These are phyloP conservation scores for Corythoichthys haematopterus DNA, from an alignment of 2,113 vertebrate genomes.

Conservation along the genomic window DNA sequence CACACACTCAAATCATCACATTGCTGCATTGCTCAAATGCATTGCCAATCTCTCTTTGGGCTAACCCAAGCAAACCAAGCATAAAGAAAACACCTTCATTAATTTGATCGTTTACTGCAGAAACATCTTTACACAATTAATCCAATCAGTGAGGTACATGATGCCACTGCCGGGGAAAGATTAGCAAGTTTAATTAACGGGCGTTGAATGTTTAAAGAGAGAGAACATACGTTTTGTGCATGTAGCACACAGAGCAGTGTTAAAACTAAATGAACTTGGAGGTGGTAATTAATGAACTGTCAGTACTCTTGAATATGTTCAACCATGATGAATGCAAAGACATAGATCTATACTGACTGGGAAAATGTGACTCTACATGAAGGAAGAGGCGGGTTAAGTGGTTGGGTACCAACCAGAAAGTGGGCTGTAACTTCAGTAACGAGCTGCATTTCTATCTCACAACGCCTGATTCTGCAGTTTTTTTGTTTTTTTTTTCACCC, in stretches of 20 bases:
- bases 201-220: slow-evolving; percentile 86
- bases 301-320: slow-evolving; percentile 90
- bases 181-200: slow-evolving; percentile 99
- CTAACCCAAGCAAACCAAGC: slow-evolving; percentile 86
- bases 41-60: slow-evolving; percentile 70
- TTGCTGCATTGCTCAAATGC: slow-evolving; percentile 67
- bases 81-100: slow-evolving; percentile 98
- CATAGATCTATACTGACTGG: slow-evolving; percentile 75
- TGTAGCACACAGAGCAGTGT: slow-evolving; percentile 67
- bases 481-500: too few species aligned
- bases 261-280: slow-evolving; percentile 94
- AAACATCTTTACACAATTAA: slow-evolving; percentile 98
- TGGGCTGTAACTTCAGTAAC: too few species aligned
- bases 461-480: too few species aligned
- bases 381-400: too few species aligned
- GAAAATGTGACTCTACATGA: slow-evolving; percentile 8
- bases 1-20: slow-evolving; percentile 62
- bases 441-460: too few species aligned
- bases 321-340: slow-evolving; percentile 80
- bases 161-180: slow-evolving; percentile 97
- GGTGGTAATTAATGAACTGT: slow-evolving; percentile 95
- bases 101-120: slow-evolving; percentile 98
- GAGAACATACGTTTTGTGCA: slow-evolving; percentile 68
- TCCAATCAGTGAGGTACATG: slow-evolving; percentile 98
- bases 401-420: too few species aligned